Evolutionary conservation across 2,888 invertebrate genomes (phyloP), one percentile per base, ranked within the genome.

Genomic region (Coenonympha glycerion): DNA sequence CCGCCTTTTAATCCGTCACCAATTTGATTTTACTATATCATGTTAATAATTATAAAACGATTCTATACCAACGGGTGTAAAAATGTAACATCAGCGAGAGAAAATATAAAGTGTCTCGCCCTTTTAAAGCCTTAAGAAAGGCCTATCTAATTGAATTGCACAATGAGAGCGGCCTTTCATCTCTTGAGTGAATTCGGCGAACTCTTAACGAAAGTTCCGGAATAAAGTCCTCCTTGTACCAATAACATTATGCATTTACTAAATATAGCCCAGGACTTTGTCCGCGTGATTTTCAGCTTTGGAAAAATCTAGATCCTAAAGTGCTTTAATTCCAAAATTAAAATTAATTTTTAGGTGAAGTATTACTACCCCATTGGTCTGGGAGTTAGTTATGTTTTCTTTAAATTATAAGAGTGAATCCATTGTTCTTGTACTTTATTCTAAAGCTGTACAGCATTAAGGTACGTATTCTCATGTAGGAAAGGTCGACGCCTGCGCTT

Each of bases 71-170:
- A n/a, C n/a, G 5, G 15, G 15, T 22, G 21, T 22, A 22, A 15
- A 36, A 39, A 31, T 42, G 31, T 21, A n/a, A 30, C 28, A 21
- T 31, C 31, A 31, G 13, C 3, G 30, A 21, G 13, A n/a, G 41
- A 11, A 42, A 42, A 15, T 31, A 13, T 13, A 42, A 19, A 42
- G 31, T 42, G 21, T 28, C 18, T 28, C 37, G 30, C 28, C 37
- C 36, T 37, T 37, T 49, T 37, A 39, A 37, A 28, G 44, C 36
- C 13, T 16, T 49, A 37, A 49, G 42, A 40, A 40, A 40, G 16
- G 37, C 42, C 30, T 37, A 49, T 42, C 13, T 49, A 49, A 49
- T 49, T 49, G 49, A 44, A 49, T 49, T 42, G 49, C 44, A 49
- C 26, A 37, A 18, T 44, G 42, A 41, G 41, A n/a, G 24, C 18